phyloP scores from a whole-genome alignment of 1,140 invertebrate species.

The Caerostris darwini region DNA sequence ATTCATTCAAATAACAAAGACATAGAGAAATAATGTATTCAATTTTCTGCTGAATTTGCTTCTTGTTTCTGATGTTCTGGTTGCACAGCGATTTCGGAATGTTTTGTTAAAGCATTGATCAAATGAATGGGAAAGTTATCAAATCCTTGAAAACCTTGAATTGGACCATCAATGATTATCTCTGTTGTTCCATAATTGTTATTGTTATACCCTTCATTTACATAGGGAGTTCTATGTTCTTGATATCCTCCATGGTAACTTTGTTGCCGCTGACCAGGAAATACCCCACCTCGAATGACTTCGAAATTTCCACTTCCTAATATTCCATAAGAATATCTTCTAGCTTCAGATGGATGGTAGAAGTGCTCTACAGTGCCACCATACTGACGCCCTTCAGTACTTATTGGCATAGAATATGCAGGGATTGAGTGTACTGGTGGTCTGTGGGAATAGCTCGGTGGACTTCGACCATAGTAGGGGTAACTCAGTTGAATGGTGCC shows the following conservation, averaged over 20 bases:
- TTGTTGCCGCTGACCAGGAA: slow-evolving; percentile 58
- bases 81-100: slow-evolving; percentile 63
- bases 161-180: slow-evolving; percentile 78
- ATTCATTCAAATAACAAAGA: no score
- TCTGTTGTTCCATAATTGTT: slow-evolving; percentile 70
- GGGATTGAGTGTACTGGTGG: neutral
- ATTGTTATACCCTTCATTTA: neutral
- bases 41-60: neutral
- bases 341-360: slow-evolving; percentile 71
- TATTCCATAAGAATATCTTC: slow-evolving; percentile 77
- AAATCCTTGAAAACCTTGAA: slow-evolving; percentile 80
- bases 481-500: slow-evolving; percentile 62
- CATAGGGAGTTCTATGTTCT: slow-evolving; percentile 38
- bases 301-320: slow-evolving; percentile 80
- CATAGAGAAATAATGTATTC: neutral
- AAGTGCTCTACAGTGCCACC: slow-evolving; percentile 11
- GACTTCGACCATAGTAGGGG: slow-evolving; percentile 46
- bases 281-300: slow-evolving; percentile 79
- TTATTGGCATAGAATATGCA: slow-evolving; percentile 47
- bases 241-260: slow-evolving; percentile 39
- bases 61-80: slow-evolving; percentile 51
- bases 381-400: slow-evolving; percentile 36
- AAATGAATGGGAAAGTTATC: slow-evolving; percentile 78
- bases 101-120: slow-evolving; percentile 76
- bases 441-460: neutral